phyloP scores from a whole-genome alignment of 2,888 invertebrate genomes.

The Clusia tigrina region DNA sequence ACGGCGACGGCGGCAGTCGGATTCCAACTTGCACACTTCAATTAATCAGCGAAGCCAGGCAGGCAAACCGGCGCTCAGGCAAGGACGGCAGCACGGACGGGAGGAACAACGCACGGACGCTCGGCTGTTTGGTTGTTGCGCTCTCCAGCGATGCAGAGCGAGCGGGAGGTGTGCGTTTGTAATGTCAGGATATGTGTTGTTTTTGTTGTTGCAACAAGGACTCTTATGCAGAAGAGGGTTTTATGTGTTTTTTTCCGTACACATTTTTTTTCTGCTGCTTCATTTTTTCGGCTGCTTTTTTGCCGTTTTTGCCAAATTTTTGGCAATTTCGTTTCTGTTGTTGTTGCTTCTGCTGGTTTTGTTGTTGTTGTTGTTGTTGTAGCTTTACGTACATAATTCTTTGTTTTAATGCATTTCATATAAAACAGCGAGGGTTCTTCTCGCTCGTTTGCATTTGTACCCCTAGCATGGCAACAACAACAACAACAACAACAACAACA shows the following conservation, averaged over 20 bases:
- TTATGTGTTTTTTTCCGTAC: conserved; percentile 8
- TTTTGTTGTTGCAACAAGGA: conserved; percentile 11
- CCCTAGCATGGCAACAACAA: conserved; percentile 1
- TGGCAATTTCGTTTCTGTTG: conserved; percentile 33
- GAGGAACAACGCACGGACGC: neutral
- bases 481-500: conserved; percentile 14
- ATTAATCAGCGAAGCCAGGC: conserved; percentile 38
- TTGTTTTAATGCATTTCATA: conserved; percentile 32
- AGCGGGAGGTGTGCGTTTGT: too few species aligned
- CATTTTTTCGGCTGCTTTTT: neutral
- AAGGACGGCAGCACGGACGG: neutral
- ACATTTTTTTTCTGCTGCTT: conserved; percentile 8
- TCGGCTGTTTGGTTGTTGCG: neutral
- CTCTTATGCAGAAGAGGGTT: conserved; percentile 15
- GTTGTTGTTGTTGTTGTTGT: conserved; percentile 11
- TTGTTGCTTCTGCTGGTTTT: conserved; percentile 7
- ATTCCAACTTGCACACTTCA: conserved; percentile 36
- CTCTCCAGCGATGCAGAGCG: neutral
- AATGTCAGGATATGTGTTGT: conserved; percentile 7
- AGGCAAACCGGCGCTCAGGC: neutral
- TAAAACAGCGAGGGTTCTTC: too few species aligned
- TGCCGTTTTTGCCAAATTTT: conserved; percentile 31
- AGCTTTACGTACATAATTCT: conserved; percentile 4
- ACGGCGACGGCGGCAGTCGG: neutral
- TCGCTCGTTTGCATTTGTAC: neutral